Evolutionary conservation across 2,113 vertebrate species (phyloP).

Genomic region (Australoheros scitulus): DNA sequence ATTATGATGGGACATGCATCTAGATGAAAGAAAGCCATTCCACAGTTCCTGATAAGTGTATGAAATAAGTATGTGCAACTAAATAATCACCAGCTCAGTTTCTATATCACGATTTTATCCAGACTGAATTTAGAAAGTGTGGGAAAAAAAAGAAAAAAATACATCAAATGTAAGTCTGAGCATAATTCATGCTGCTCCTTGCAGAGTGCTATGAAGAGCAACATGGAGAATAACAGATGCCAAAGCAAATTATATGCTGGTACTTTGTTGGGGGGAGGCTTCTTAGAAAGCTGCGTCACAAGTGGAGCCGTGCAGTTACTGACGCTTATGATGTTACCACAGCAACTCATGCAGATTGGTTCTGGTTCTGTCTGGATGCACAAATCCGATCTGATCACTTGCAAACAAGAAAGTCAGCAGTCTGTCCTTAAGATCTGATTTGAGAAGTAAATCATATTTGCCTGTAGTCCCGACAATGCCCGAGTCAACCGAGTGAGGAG

Average conservation of each 20-base stretch:
- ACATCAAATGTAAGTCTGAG: background rate
- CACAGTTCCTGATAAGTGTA: no score
- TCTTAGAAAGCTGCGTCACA: conserved; percentile 9
- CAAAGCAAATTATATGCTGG: background rate
- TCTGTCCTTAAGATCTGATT: background rate
- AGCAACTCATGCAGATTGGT: background rate
- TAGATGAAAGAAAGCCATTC: background rate
- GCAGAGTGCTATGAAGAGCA: background rate
- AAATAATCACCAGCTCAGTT: rapidly evolving
- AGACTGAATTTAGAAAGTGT: background rate
- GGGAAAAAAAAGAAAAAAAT: background rate
- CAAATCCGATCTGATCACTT: background rate
- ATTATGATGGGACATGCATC: background rate
- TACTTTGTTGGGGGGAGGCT: background rate
- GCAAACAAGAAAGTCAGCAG: background rate
- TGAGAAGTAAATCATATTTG: conserved; percentile 1
- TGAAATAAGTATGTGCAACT: background rate
- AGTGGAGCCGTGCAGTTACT: background rate
- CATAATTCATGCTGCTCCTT: background rate
- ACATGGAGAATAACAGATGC: background rate
- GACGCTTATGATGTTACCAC: background rate
- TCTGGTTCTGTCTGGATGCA: background rate
- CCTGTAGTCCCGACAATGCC: background rate
- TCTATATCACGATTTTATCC: background rate
- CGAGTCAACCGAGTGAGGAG: background rate